Conservation (phyloP, 2,888 invertebrate genomes). For the Ormyrus nitidulus region DNA sequence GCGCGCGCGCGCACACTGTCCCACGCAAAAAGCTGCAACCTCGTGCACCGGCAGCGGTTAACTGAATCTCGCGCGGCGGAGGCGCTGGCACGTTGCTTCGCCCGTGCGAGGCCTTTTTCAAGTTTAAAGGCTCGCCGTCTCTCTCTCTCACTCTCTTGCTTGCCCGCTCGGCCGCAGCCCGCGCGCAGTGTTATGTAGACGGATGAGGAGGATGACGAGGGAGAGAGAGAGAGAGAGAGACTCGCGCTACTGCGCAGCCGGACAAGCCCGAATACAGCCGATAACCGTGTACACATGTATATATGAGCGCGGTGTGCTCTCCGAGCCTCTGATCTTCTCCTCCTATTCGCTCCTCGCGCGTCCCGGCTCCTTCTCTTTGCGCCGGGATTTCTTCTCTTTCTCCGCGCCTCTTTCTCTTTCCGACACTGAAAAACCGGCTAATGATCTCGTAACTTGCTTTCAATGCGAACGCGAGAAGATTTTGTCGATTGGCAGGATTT, state of each 20-base stretch:
- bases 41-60: constrained; percentile 36
- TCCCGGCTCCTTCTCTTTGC: neutral
- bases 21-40: constrained; percentile 53
- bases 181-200: neutral
- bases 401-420: neutral
- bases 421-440: constrained; percentile 39
- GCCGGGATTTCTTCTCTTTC: neutral
- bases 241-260: constrained; percentile 23
- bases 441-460: constrained; percentile 45
- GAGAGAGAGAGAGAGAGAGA: constrained; percentile 19
- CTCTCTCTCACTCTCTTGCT: neutral
- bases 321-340: neutral
- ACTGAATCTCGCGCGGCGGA: constrained; percentile 37
- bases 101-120: constrained; percentile 30
- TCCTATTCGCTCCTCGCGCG: neutral
- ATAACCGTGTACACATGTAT: constrained; percentile 20
- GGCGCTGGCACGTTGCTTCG: neutral
- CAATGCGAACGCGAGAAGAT: neutral
- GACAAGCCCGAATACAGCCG: constrained; percentile 37
- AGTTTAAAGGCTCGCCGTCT: constrained; percentile 27
- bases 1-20: constrained; percentile 18
- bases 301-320: neutral
- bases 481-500: too few species aligned
- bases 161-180: constrained; percentile 11
- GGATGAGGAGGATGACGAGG: constrained; percentile 2